Evolutionary conservation across 2,888 invertebrate genomes (phyloP), one percentile per base, ranked within the genome.

Genomic region (Patella depressa): DNA sequence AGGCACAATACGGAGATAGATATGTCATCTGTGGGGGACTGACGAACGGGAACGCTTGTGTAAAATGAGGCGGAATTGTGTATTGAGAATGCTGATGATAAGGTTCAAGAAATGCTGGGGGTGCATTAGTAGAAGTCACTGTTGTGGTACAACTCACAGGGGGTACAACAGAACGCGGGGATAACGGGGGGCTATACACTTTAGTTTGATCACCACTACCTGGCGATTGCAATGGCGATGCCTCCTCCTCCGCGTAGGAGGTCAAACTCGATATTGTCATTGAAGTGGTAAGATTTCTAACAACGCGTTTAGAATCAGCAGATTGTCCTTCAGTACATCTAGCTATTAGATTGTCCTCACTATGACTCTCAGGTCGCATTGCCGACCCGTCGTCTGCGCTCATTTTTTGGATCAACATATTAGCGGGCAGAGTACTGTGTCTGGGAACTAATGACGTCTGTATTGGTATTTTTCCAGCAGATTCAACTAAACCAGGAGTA

Each of bases 401-500:
- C 74, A 69, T 76, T 55, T 72, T 72, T 19, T 69, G 70, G 19
- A 72, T 72, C 15, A 78, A 72, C 59, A 83, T 85, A 59, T 87
- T 85, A 17, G 85, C 82, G 4, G 89, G 89, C 55, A 89, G 87
- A 3, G 87, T 88, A 77, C 87, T 85, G 71, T 88, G 87, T 15
- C 88, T 83, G 7, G 84, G 83, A 34, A 89, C 83, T 73, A 82
- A 76, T 85, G 87, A 86, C 34, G 86, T 78, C 71, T 89, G 86
- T 74, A 91, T 77, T 1, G 98, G 95, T 85, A 97, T 94, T 89
- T 96, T 95, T 79, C 98, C 98, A 86, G 95, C 94, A 79, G 97
- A 97, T 93, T 98, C 98, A 87, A 98, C 96, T 87, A 98, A 94
- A 72, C 98, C 98, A 17, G 98, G 98, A 80, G 98, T 98, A 88